phyloP scores from a whole-genome alignment of 1,140 invertebrate species.

The Akabosia matsudoensis region DNA sequence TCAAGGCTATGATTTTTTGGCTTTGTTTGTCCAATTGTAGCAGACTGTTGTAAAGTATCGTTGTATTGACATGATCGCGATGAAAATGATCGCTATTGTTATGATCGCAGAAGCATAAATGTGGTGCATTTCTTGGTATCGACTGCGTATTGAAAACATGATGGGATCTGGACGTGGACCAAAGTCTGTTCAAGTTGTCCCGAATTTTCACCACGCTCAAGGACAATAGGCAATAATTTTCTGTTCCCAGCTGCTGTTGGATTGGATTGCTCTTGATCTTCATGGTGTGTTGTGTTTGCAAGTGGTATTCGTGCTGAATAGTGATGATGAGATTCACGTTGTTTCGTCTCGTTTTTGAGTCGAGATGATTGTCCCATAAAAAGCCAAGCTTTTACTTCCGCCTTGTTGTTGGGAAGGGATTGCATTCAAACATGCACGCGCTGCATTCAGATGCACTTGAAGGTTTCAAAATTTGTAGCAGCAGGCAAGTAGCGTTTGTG shows the following conservation, averaged over 20 bases:
- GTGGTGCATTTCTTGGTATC: too few species aligned
- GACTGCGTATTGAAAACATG: too few species aligned
- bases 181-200: neutral
- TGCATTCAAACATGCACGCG: neutral
- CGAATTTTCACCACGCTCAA: neutral
- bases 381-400: slow-evolving; percentile 16
- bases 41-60: too few species aligned
- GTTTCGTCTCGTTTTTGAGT: neutral
- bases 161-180: neutral
- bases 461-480: too few species aligned
- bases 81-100: too few species aligned
- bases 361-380: slow-evolving; percentile 15
- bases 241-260: neutral
- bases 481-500: neutral
- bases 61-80: too few species aligned
- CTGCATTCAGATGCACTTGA: neutral
- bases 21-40: too few species aligned
- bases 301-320: neutral
- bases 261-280: too few species aligned
- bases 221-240: neutral
- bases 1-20: too few species aligned
- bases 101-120: too few species aligned
- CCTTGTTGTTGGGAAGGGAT: neutral
- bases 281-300: neutral
- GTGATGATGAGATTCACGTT: neutral